These are phyloP conservation scores for Caenorhabditis tropicalis DNA, from an alignment of 1,140 invertebrate genomes.

Conservation along the genomic window DNA sequence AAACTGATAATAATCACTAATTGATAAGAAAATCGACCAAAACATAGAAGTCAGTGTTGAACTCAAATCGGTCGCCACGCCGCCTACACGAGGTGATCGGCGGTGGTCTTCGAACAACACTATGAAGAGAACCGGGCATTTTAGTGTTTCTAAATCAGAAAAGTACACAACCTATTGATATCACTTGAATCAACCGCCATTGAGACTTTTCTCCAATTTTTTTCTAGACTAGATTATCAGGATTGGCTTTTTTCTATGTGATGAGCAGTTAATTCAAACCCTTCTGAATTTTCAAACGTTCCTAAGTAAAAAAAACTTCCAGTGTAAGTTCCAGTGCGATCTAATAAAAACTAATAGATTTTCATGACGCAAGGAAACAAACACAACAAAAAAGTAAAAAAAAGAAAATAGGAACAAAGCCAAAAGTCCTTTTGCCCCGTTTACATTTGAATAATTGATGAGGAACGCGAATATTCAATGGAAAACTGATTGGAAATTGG, in stretches of 20 bases:
- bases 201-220: too few relatives aligned
- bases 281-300: too few relatives aligned
- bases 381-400: background rate
- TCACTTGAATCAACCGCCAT: background rate
- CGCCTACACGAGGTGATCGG: background rate
- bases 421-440: background rate
- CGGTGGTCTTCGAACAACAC: background rate
- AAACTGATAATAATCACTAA: background rate
- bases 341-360: background rate
- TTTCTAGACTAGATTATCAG: too few relatives aligned
- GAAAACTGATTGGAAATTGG: constrained; percentile 31
- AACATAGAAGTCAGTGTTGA: background rate
- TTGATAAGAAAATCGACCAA: background rate
- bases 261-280: too few relatives aligned
- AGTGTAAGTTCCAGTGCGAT: too few relatives aligned
- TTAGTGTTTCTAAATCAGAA: constrained; percentile 9
- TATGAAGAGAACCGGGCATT: background rate
- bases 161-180: constrained; percentile 24
- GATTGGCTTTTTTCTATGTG: too few relatives aligned
- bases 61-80: background rate
- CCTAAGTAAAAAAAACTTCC: too few relatives aligned
- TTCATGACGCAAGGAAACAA: background rate
- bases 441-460: constrained; percentile 34
- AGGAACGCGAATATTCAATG: constrained; percentile 14
- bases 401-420: background rate